phyloP scores from a whole-genome alignment of 2,888 invertebrate genomes.

The Onchidella celtica region DNA sequence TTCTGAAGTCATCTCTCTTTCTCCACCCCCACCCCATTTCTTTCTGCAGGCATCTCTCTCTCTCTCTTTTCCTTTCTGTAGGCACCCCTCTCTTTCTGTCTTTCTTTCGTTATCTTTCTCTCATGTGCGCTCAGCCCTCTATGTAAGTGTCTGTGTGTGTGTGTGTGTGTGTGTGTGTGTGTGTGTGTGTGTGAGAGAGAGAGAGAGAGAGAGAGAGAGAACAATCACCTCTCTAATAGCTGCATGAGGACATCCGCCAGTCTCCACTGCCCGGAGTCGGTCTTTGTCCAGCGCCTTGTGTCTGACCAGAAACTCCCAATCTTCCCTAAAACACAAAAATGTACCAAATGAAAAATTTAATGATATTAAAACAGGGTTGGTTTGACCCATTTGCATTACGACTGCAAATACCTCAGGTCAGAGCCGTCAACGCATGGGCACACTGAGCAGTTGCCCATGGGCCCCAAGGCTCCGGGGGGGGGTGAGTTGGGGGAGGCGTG shows the following conservation, averaged over 20 bases:
- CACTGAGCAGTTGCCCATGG: too few relatives aligned
- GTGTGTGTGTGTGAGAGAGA: background rate
- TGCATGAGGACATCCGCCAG: constrained; percentile 79
- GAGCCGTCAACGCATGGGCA: too few relatives aligned
- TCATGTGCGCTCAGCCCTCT: background rate
- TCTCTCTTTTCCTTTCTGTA: background rate
- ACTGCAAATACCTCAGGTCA: too few relatives aligned
- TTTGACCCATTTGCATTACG: too few relatives aligned
- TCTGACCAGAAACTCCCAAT: constrained; percentile 77
- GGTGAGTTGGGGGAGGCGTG: too few relatives aligned
- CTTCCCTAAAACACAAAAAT: constrained; percentile 67
- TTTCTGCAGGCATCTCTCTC: background rate
- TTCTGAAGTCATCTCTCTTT: background rate
- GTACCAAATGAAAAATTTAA: too few relatives aligned
- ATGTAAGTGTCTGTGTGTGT: background rate
- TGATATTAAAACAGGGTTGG: too few relatives aligned
- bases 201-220: constrained; percentile 31
- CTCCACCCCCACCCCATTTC: background rate
- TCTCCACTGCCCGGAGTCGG: constrained; percentile 76
- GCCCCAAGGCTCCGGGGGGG: too few relatives aligned
- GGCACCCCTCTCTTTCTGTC: background rate
- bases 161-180: background rate
- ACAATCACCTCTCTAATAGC: constrained; percentile 75
- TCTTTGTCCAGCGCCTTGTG: constrained; percentile 76
- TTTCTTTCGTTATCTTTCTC: background rate